These are phyloP conservation scores for Andrena bicolor DNA, from an alignment of 2,888 invertebrate species.

Conservation along the genomic window DNA sequence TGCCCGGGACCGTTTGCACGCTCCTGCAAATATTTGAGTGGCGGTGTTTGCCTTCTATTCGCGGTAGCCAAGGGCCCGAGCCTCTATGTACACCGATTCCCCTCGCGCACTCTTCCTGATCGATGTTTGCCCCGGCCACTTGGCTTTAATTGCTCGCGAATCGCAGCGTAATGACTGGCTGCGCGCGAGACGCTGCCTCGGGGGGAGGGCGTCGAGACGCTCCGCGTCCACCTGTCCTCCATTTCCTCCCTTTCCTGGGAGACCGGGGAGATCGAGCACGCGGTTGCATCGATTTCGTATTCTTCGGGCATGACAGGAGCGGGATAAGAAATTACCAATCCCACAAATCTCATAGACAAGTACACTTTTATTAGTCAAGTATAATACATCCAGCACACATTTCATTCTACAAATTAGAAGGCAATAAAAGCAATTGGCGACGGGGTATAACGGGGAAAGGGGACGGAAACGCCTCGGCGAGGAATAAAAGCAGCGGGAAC, in stretches of 20 bases:
- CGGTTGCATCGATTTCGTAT: not conserved
- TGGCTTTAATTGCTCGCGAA: conserved; percentile 83
- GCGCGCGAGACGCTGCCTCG: conserved; percentile 36
- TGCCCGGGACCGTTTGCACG: conserved; percentile 78
- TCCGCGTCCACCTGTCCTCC: not conserved
- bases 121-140: conserved; percentile 83
- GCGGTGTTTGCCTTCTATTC: conserved; percentile 69
- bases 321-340: no score
- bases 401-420: conserved; percentile 15
- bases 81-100: conserved; percentile 67
- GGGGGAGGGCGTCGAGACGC: conserved; percentile 22
- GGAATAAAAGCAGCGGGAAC: conserved; percentile 16
- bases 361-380: no score
- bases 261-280: not conserved
- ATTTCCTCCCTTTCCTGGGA: not conserved
- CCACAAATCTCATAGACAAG: no score
- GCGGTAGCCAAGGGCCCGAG: conserved; percentile 63
- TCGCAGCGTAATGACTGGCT: conserved; percentile 77
- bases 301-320: no score
- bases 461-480: not conserved
- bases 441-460: conserved; percentile 8
- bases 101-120: conserved; percentile 76
- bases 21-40: conserved; percentile 83
- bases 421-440: conserved; percentile 30
- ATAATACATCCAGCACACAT: not conserved